Conservation (phyloP, 2,797 vertebrate species). For the Fringilla coelebs region DNA sequence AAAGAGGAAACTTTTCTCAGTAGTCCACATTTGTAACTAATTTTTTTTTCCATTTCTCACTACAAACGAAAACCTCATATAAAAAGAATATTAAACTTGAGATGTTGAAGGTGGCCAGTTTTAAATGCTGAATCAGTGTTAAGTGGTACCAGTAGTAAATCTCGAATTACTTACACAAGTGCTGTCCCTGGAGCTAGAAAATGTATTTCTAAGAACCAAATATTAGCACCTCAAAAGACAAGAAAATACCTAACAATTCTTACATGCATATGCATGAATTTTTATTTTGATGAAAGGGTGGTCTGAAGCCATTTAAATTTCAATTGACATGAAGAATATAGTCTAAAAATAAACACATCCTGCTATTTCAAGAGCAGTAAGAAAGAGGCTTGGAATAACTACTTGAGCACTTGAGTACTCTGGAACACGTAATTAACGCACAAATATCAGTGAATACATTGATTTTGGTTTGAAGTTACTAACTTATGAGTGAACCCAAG, state of each 20-base stretch:
- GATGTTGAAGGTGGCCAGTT: not conserved
- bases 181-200: not conserved
- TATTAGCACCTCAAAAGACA: not conserved
- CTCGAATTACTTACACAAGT: not conserved
- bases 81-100: not conserved
- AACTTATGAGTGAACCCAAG: not conserved
- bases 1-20: not conserved
- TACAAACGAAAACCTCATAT: not conserved
- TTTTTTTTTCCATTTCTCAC: not conserved
- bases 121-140: not conserved
- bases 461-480: conserved; percentile 36
- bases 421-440: not conserved
- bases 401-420: not conserved
- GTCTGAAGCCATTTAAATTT: not conserved
- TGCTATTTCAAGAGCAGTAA: not conserved
- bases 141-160: not conserved
- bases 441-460: not conserved
- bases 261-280: not conserved
- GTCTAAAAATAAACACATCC: not conserved
- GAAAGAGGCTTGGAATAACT: not conserved
- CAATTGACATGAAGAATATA: not conserved
- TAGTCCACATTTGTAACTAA: not conserved
- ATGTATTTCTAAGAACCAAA: not conserved
- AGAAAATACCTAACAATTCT: not conserved
- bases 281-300: not conserved